A percentile compares a stretch with the other conserved stretches of the same genome.
These are phyloP conservation scores for Babyrousa celebensis DNA, from an alignment of 2,797 vertebrate genomes.

Conservation along the genomic window DNA sequence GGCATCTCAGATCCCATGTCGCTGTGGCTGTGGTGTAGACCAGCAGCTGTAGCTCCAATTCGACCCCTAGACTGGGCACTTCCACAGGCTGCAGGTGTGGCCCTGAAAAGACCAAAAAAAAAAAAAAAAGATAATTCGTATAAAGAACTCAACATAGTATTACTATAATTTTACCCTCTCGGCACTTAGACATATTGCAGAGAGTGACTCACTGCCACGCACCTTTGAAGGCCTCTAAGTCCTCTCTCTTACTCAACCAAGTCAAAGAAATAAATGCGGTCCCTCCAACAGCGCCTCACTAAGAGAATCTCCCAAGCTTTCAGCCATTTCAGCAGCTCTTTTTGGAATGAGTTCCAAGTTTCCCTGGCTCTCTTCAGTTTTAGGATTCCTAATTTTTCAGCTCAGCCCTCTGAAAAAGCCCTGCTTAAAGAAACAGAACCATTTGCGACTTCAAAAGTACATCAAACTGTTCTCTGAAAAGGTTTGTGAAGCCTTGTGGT, in stretches of 20 bases:
- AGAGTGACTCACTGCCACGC: neutral
- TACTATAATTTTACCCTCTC: neutral
- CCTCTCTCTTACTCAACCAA: neutral
- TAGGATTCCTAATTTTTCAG: slow-evolving; percentile 10
- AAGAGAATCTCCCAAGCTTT: neutral
- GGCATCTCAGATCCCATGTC: no score
- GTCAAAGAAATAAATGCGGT: neutral
- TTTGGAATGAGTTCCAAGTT: slow-evolving; percentile 27
- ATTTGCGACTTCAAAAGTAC: slow-evolving; percentile 72
- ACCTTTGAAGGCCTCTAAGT: neutral
- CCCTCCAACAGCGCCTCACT: neutral
- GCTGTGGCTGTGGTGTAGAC: no score
- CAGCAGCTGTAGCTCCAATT: no score
- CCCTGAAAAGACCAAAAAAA: no score
- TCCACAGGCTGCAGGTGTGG: no score
- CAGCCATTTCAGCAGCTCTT: slow-evolving; percentile 14
- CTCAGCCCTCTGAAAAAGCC: slow-evolving; percentile 18
- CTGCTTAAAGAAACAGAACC: slow-evolving; percentile 53
- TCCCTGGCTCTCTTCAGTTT: slow-evolving; percentile 6
- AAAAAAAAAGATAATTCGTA: neutral
- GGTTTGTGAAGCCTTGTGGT: slow-evolving; percentile 32
- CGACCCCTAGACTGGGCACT: no score
- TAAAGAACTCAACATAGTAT: neutral
- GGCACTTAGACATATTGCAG: neutral
- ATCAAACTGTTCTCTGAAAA: slow-evolving; percentile 73